Base-by-base conservation (phyloP, 2,113 vertebrate genomes). In the Zosterops borbonicus region DNA sequence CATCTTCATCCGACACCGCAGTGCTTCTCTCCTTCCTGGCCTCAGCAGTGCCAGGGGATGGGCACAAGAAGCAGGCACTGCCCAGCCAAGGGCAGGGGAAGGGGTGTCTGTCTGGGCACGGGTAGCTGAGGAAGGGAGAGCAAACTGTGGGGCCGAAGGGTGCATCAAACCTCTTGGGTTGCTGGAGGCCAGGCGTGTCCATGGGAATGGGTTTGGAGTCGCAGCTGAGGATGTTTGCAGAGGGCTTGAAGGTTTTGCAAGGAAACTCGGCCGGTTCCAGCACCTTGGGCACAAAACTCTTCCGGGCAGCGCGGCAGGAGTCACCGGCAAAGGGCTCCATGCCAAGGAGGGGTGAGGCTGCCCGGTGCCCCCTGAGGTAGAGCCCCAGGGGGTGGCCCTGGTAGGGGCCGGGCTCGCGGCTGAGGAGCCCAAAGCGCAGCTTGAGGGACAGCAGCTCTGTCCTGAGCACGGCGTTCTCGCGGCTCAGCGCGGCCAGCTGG, bases 391-490 rank as follows among this genome's bases (percentile, higher is more conserved):
- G 77, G 4, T 1, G 27, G 6, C 69, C 52, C 18, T 75, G 96
- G 58, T 71, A 87, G 31, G 96, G 44, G 33, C 97, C 84, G 12
- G 87, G 39, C 2, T 53, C 13, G 0, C 98, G 68, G 53, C 95
- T 83, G 35, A 97, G 60, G 41, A 98, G 97, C 17, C 99, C 99
- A 1, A 98, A 98, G 44, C 81, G 98, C 55, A 98, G 91, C 88
- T 98, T 98, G 37, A 99, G 95, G 1, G 98, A 94, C 50, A 98
- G 96, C 60, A 99, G 96, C 96, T 99, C 99, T 0, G 98, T 96
- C 53, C 98, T 95, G 31, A 99, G 98, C 47, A 89, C 62, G 9
- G 97, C 49, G 1, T 99, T 99, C 95, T 99, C 99, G 83, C 98
- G 97, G 21, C 97, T 98, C 96, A 99, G 93, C 1, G 97, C 97